Percentiles rank a stretch among this genome's conserved stretches.
These are phyloP conservation scores for Pseudomyrmex cubaensis DNA, from an alignment of 1,140 invertebrate species.

Conservation along the genomic window DNA sequence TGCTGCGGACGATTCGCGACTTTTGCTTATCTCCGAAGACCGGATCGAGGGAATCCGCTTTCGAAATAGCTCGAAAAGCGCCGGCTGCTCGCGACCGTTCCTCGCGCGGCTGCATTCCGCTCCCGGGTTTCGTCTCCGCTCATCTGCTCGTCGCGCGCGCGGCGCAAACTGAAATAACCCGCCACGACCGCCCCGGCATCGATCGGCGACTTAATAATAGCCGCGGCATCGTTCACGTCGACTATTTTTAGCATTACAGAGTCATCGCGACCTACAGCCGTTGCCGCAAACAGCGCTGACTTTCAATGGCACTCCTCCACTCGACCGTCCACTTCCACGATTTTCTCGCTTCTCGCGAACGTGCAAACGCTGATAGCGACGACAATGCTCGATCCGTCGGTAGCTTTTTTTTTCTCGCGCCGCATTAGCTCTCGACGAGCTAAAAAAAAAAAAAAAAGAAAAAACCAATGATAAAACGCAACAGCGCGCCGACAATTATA, in stretches of 20 bases:
- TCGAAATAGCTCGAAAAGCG: constrained; percentile 9
- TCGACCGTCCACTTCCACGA: neutral
- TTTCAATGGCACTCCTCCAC: constrained; percentile 74
- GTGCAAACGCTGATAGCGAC: neutral
- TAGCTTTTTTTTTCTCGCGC: too few species aligned
- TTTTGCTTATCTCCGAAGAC: constrained; percentile 25
- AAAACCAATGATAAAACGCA: too few species aligned
- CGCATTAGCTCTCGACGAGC: too few species aligned
- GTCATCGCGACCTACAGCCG: constrained; percentile 75
- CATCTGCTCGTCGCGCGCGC: constrained; percentile 12
- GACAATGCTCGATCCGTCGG: too few species aligned
- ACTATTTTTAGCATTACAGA: constrained; percentile 75
- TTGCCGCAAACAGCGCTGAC: constrained; percentile 54
- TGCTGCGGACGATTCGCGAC: too few species aligned
- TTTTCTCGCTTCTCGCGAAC: neutral
- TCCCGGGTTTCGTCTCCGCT: neutral
- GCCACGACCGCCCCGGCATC: constrained; percentile 68
- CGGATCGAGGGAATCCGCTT: constrained; percentile 28
- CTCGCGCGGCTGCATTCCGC: neutral
- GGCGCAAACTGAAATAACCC: constrained; percentile 65
- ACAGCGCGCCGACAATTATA: too few species aligned
- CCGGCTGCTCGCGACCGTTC: neutral
- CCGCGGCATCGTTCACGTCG: constrained; percentile 67
- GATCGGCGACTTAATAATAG: constrained; percentile 73
- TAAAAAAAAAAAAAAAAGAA: too few species aligned